Base-by-base conservation (phyloP, 2,888 invertebrate species). In the Torymus tubicola region DNA sequence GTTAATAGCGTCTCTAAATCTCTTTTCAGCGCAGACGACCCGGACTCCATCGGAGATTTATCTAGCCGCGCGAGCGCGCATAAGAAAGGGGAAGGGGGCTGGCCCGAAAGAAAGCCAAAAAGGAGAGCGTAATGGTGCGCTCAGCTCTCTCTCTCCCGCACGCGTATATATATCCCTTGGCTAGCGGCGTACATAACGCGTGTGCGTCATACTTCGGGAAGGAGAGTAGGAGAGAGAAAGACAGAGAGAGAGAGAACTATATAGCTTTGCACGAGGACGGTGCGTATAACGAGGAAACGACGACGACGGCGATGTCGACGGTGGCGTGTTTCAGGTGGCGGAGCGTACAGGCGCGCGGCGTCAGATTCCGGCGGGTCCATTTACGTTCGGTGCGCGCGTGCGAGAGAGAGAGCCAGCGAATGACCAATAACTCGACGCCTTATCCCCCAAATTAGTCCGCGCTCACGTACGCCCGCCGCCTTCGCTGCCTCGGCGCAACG, bases 341-440 rank as follows among this genome's bases (percentile, higher is more conserved):
- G 5, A 61, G 31, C 13, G 21, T n/a, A 50, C 77, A 24, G 12
- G 4, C 14, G 42, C 72, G 76, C 31, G 67, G 67, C 64, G 42
- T 69, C 60, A 52, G 65, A 85, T 86, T 84, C 83, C 81, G 77
- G 69, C 72, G 55, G 21, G 74, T 83, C 84, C 84, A 85, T 86
- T 86, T 86, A 85, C 83, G 86, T 84, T 70, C 81, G 4, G 60
- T 68, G n/a, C 58, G 31, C 83, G 72, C 83, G 21, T 2, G 21
- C 2, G 21, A 21, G 80, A 18, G 21, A 2, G 21, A 21, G 80
- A 18, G 55, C 69, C 76, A 78, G 81, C 81, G 83, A 86, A 86
- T 87, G 85, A 86, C 87, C 87, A 87, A 88, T 87, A 88, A 88
- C 85, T 86, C 85, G 85, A 82, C 82, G 86, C 83, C 85, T 87